Conservation (phyloP, 1,140 invertebrate species). For the Anthonomus grandis region DNA sequence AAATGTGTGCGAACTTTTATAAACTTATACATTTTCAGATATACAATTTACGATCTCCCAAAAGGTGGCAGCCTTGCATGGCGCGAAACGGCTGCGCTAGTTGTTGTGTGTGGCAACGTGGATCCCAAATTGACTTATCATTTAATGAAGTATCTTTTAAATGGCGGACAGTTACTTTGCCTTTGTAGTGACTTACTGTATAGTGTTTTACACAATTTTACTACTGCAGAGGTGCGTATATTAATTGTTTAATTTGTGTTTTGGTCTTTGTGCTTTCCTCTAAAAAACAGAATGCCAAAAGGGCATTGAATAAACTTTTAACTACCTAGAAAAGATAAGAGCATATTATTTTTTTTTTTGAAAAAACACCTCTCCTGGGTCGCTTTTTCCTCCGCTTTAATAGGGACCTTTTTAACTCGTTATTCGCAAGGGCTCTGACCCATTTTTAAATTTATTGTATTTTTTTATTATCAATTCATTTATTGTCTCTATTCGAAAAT, state of each 20-base stretch:
- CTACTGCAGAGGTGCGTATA: conserved; percentile 66
- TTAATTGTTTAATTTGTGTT: neutral
- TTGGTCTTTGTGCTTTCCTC: too few relatives aligned
- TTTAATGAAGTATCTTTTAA: conserved; percentile 69
- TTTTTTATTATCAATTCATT: too few relatives aligned
- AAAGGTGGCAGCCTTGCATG: conserved; percentile 63
- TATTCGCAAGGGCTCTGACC: too few relatives aligned
- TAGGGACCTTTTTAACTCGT: too few relatives aligned
- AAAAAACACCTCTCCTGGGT: too few relatives aligned
- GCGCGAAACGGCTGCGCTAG: conserved; percentile 67
- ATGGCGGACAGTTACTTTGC: conserved; percentile 73
- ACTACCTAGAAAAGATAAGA: too few relatives aligned
- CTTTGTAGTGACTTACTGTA: conserved; percentile 80
- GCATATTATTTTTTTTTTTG: too few relatives aligned
- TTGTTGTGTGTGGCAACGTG: conserved; percentile 75
- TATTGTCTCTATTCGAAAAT: too few relatives aligned
- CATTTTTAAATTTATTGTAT: too few relatives aligned
- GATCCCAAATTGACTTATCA: conserved; percentile 60
- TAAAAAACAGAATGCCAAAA: too few relatives aligned
- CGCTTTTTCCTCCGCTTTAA: too few relatives aligned
- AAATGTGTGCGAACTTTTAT: neutral
- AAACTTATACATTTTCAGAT: conserved; percentile 54
- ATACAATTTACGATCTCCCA: conserved; percentile 70
- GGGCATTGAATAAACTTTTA: too few relatives aligned
- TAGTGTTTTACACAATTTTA: conserved; percentile 71